A percentile compares a stretch with the other conserved stretches of the same genome.
phyloP scores from a whole-genome alignment of 2,888 invertebrate genomes.

The Antheraea yamamai region DNA sequence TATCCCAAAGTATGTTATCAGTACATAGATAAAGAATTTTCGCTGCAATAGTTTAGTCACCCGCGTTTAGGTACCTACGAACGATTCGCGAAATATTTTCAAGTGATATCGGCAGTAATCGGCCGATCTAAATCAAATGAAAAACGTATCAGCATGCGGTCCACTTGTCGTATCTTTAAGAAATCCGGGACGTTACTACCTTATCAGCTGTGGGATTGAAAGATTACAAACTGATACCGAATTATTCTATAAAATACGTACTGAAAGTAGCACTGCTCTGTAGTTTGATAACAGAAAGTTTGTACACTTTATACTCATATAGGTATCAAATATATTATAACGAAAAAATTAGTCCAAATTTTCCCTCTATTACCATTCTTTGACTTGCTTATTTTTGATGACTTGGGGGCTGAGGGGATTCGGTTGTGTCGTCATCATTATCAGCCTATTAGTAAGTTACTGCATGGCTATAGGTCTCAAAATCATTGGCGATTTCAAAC shows the following conservation, averaged over 20 bases:
- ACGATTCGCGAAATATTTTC: conserved; percentile 19
- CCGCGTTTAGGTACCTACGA: not conserved
- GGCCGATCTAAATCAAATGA: conserved; percentile 26
- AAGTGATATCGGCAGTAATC: conserved; percentile 21
- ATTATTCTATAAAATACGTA: conserved; percentile 25
- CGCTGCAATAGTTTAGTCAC: conserved; percentile 21
- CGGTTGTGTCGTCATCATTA: no score
- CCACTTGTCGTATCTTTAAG: conserved; percentile 35
- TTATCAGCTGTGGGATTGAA: conserved; percentile 32
- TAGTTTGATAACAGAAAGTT: not conserved
- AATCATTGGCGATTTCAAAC: no score
- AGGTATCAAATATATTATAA: no score
- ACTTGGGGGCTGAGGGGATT: no score
- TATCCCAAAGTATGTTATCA: conserved; percentile 5
- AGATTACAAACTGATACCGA: conserved; percentile 18
- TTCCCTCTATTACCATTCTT: no score
- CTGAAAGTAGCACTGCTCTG: not conserved
- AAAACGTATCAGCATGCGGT: conserved; percentile 31
- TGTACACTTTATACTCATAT: no score
- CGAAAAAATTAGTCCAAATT: no score
- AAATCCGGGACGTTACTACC: conserved; percentile 25
- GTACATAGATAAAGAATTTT: conserved; percentile 1
- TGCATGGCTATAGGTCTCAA: no score
- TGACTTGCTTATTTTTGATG: no score
- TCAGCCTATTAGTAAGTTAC: no score